Evolutionary conservation across 1,140 invertebrate species (phyloP), one percentile per base, ranked within the genome.

Genomic region (Drosophila nigromelanica): DNA sequence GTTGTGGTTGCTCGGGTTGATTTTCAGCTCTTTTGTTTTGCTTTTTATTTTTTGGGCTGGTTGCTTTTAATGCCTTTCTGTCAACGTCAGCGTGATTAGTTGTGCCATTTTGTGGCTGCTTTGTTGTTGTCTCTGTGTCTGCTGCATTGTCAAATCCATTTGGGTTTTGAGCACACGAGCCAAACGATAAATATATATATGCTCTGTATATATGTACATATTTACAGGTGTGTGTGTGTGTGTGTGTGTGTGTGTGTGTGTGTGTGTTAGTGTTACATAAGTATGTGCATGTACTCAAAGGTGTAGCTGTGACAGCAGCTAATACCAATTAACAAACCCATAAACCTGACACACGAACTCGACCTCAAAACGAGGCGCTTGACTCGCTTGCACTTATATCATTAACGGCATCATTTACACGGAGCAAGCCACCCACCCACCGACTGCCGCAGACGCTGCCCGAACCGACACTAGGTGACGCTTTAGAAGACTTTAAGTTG

Each of bases 341-440:
- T 45, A 18, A 51, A 33, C 42, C 47, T 43, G 52, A 21, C 61
- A 61, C 75, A 73, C 71, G 68, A 73, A 67, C 82, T 86, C 82
- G 82, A 87, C 82, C 83, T 69, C 69, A 87, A 89, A 81, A 83
- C 59, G 42, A 58, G 54, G 58, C 60, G 54, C 73, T 79, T 63
- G 67, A 64, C 80, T 76, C 73, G 69, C 64, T 67, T 71, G 52
- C 67, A 80, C 62, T 83, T 89, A 89, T 79, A 89, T 89, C 83
- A 89, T 89, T 89, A 89, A 89, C 83, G 76, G 72, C 83, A 89
- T 82, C 79, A 81, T 89, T 89, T 74, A 80, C 79, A 79, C 61
- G 79, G 66, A 67, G 78, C 71, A 59, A 12, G 39, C 30, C 30
- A 3, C 18, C 1, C 47, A 14, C 58, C 8, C 12, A 8, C 47